Evolutionary conservation across 2,888 invertebrate genomes (phyloP).

Genomic region (Syrista parreyssii): DNA sequence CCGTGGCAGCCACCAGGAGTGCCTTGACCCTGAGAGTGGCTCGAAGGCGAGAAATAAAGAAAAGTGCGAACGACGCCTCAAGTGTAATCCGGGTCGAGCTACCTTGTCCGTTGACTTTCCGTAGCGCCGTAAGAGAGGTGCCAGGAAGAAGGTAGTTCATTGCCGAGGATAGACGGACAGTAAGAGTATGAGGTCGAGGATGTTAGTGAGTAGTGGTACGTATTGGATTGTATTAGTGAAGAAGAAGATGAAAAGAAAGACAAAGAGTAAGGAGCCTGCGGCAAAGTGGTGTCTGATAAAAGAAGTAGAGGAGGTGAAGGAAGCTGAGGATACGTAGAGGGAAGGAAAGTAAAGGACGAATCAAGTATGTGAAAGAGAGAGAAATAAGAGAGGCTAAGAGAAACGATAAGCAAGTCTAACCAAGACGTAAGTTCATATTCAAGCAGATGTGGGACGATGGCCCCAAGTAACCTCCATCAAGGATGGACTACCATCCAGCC

Average conservation of each 20-base stretch:
- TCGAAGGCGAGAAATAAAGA: conserved; percentile 19
- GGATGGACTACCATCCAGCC: conserved; percentile 59
- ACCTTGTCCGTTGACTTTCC: conserved; percentile 56
- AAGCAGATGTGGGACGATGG: conserved; percentile 64
- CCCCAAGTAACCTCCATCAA: conserved; percentile 65
- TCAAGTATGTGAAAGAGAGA: conserved; percentile 20
- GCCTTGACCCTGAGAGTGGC: conserved; percentile 48
- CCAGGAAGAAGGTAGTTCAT: conserved; percentile 12
- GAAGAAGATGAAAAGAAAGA: conserved; percentile 5
- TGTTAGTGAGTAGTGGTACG: background rate
- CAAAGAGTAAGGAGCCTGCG: background rate
- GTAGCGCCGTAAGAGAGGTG: conserved; percentile 24
- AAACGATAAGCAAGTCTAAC: conserved; percentile 47
- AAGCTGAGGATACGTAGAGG: conserved; percentile 18
- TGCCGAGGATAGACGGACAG: conserved; percentile 4
- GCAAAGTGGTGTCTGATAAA: background rate
- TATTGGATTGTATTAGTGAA: conserved; percentile 10
- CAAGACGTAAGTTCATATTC: conserved; percentile 60
- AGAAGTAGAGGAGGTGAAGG: conserved; percentile 13
- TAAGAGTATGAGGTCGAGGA: conserved; percentile 4
- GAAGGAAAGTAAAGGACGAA: conserved; percentile 45
- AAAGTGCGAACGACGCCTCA: conserved; percentile 41
- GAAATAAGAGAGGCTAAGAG: conserved; percentile 33
- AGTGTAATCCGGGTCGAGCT: conserved; percentile 52
- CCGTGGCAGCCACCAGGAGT: conserved; percentile 29